These are phyloP conservation scores for Masticophis lateralis DNA, from an alignment of 2,797 vertebrate species.

Conservation along the genomic window DNA sequence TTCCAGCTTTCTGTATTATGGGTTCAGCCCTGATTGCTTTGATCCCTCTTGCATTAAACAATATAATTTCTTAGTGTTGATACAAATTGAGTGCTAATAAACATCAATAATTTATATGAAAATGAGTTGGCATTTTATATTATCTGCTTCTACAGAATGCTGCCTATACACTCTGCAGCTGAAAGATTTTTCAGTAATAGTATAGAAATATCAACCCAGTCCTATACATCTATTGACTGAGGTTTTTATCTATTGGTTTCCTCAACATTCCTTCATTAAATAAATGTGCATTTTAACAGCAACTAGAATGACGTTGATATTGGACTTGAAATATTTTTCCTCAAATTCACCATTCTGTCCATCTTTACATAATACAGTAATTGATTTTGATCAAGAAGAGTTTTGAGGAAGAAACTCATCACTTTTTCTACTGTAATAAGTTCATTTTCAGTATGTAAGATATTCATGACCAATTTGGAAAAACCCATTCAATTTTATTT, in stretches of 20 bases:
- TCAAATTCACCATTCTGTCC: not conserved
- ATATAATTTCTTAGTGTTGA: not conserved
- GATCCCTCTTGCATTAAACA: not conserved
- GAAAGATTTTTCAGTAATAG: not conserved
- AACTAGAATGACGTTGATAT: not conserved
- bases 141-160: not conserved
- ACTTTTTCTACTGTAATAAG: not conserved
- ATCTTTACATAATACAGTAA: not conserved
- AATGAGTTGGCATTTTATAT: not conserved
- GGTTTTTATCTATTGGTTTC: constrained; percentile 6
- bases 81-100: too few relatives aligned
- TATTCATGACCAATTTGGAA: not conserved
- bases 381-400: not conserved
- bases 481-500: constrained; percentile 21
- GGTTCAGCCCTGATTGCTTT: not conserved
- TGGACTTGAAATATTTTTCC: not conserved
- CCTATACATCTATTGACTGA: not conserved
- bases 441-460: not conserved
- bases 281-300: not conserved
- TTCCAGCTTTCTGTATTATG: not conserved
- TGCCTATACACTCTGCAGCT: not conserved
- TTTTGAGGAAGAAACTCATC: not conserved
- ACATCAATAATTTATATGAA: not conserved
- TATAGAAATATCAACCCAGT: not conserved
- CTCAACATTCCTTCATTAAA: not conserved